Evolutionary conservation across 2,113 vertebrate genomes (phyloP).

Genomic region (Macquaria australasica): DNA sequence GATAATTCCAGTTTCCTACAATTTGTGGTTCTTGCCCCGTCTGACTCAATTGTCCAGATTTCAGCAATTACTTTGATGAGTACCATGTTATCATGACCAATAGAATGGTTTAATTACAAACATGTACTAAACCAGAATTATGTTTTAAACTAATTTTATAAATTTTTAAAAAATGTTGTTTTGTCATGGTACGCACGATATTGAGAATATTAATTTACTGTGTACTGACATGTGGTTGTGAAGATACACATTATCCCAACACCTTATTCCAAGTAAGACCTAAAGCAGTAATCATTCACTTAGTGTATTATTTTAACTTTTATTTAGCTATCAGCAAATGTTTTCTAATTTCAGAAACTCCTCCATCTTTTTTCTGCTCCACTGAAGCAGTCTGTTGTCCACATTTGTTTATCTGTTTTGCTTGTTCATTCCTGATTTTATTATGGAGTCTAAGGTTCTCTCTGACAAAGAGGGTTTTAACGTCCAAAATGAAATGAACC

Average conservation of each 20-base stretch:
- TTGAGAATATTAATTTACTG: not conserved
- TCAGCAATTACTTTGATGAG: too few species aligned
- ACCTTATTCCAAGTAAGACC: not conserved
- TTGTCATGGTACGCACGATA: not conserved
- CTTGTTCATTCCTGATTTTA: slow-evolving; percentile 12
- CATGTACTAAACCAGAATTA: too few species aligned
- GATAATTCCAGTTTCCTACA: too few species aligned
- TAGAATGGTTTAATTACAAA: too few species aligned
- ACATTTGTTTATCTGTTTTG: slow-evolving; percentile 1
- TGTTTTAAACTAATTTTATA: too few species aligned
- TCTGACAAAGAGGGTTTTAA: slow-evolving; percentile 28
- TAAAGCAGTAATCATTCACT: not conserved
- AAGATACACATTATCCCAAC: too few species aligned
- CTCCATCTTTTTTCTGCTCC: not conserved
- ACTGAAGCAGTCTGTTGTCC: not conserved
- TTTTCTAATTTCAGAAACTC: not conserved
- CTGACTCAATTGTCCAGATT: too few species aligned
- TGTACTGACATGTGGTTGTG: too few species aligned
- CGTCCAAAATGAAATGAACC: slow-evolving; percentile 52
- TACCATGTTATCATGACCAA: too few species aligned
- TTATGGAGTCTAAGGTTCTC: slow-evolving; percentile 23
- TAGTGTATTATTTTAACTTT: too few species aligned
- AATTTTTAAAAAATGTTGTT: not conserved
- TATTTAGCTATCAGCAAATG: too few species aligned
- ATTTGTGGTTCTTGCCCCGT: too few species aligned